Percentiles rank a stretch among this genome's conserved stretches.
Conservation (phyloP, 2,113 vertebrate genomes). For the Poeciliopsis retropinna region DNA sequence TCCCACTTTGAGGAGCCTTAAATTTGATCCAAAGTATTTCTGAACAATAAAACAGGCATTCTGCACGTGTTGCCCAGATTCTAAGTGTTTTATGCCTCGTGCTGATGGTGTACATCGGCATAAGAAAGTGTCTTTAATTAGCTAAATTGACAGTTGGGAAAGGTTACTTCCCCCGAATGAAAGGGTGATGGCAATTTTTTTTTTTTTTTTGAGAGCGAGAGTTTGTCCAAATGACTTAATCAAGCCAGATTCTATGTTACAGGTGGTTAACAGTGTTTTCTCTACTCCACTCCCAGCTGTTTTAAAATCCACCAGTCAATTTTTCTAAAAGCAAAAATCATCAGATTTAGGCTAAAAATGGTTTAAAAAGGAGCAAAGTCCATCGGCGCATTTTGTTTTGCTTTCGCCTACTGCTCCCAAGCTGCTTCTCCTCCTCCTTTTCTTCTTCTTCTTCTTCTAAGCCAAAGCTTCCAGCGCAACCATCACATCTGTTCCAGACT, state of each 20-base stretch:
- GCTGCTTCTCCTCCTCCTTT: not conserved
- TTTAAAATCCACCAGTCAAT: not conserved
- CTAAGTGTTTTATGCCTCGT: no score
- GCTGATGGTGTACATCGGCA: not conserved
- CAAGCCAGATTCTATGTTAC: not conserved
- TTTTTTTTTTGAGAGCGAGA: no score
- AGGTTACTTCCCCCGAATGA: not conserved
- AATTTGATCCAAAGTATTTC: not conserved
- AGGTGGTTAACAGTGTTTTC: not conserved
- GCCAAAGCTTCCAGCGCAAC: no score
- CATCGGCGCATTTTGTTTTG: not conserved
- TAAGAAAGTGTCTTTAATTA: not conserved
- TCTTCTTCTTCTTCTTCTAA: not conserved
- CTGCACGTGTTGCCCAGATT: not conserved
- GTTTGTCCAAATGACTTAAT: not conserved
- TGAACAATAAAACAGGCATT: not conserved
- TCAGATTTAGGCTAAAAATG: not conserved
- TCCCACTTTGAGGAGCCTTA: constrained; percentile 5
- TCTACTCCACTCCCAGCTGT: not conserved
- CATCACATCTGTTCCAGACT: not conserved
- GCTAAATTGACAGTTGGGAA: not conserved
- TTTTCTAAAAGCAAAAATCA: not conserved
- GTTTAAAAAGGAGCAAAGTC: not conserved
- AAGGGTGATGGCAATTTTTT: not conserved
- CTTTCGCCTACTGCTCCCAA: not conserved